These are phyloP conservation scores for Jacana jacana DNA, from an alignment of 2,113 vertebrate species.

Conservation along the genomic window DNA sequence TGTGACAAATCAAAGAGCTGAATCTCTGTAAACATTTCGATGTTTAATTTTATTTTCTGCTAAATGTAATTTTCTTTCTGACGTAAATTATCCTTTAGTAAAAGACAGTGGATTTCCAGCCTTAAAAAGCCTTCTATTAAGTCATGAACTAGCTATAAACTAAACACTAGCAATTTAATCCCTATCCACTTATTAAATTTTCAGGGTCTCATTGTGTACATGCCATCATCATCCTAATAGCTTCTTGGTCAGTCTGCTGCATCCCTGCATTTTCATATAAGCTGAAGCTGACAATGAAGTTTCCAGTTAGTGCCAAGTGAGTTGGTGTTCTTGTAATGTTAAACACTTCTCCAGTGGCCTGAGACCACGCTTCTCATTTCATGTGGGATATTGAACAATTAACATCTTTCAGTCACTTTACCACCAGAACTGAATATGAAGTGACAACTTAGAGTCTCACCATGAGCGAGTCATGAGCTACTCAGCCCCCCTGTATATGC, in stretches of 20 bases:
- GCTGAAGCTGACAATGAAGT: slow-evolving; percentile 9
- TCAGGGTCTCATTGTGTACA: neutral
- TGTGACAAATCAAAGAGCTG: neutral
- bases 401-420: slow-evolving; percentile 20
- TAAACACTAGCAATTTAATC: neutral
- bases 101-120: neutral
- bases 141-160: slow-evolving; percentile 3
- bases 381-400: slow-evolving; percentile 20
- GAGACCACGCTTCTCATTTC: slow-evolving; percentile 18
- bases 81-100: neutral
- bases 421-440: neutral
- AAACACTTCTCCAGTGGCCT: neutral
- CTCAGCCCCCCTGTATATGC: neutral
- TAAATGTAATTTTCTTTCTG: neutral
- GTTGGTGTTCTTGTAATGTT: slow-evolving; percentile 15
- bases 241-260: neutral
- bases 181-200: neutral
- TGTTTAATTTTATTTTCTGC: neutral
- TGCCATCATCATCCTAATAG: neutral
- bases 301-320: slow-evolving; percentile 10
- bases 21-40: neutral
- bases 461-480: neutral
- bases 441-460: neutral
- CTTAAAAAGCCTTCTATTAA: neutral
- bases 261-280: neutral